Conservation (phyloP, 2,888 invertebrate genomes). For the Pterostichus madidus region DNA sequence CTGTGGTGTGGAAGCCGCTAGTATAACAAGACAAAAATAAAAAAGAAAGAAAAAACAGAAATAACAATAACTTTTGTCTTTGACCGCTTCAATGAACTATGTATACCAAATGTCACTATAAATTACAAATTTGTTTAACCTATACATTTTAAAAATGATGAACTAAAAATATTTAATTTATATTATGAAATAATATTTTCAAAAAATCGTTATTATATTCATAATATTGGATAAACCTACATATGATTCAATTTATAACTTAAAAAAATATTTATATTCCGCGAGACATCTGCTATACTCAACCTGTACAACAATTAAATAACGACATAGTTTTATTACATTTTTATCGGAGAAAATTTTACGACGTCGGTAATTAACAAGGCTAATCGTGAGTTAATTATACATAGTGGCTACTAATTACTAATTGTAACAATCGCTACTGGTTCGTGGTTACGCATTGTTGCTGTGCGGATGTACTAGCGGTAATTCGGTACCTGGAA, state of each 20-base stretch:
- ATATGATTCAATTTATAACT: no score
- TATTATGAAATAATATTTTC: neutral
- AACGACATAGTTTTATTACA: slow-evolving; percentile 35
- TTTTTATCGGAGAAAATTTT: slow-evolving; percentile 37
- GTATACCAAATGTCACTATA: slow-evolving; percentile 3
- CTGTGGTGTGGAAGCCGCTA: slow-evolving; percentile 2
- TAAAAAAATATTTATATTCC: no score
- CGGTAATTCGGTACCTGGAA: slow-evolving; percentile 17
- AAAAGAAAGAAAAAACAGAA: neutral
- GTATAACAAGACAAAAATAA: slow-evolving; percentile 1
- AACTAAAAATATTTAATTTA: neutral
- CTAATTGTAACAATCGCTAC: slow-evolving; percentile 29
- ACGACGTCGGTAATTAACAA: slow-evolving; percentile 42
- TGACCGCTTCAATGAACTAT: slow-evolving; percentile 21
- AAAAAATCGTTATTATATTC: no score
- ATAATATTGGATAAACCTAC: neutral
- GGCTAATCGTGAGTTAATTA: slow-evolving; percentile 41
- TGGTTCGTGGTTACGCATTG: slow-evolving; percentile 18
- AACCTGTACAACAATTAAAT: slow-evolving; percentile 12
- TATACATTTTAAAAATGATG: neutral
- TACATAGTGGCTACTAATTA: slow-evolving; percentile 49
- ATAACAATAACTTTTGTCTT: slow-evolving; percentile 35
- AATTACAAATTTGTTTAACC: neutral
- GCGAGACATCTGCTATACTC: slow-evolving; percentile 4
- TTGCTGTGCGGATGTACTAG: slow-evolving; percentile 35